These are phyloP conservation scores for Lampropteryx suffumata DNA, from an alignment of 2,888 invertebrate species.

Conservation along the genomic window DNA sequence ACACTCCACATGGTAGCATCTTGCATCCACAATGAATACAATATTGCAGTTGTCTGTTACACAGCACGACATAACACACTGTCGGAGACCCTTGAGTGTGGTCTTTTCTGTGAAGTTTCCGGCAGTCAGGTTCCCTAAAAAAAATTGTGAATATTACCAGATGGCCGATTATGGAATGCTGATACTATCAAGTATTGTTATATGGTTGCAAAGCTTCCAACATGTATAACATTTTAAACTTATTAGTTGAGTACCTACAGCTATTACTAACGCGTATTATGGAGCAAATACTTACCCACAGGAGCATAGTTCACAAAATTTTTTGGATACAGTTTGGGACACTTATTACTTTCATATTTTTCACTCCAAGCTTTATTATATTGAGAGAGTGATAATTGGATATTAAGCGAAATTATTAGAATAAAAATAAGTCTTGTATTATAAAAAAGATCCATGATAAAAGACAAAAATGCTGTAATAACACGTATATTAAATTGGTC, in stretches of 20 bases:
- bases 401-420: constrained; percentile 50
- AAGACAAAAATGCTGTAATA: constrained; percentile 8
- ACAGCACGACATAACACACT: constrained; percentile 88
- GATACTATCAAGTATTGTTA: no score
- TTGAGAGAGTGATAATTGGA: constrained; percentile 56
- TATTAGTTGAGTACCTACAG: no score
- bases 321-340: constrained; percentile 80
- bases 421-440: constrained; percentile 43
- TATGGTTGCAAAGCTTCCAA: no score
- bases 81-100: constrained; percentile 77
- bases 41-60: constrained; percentile 87
- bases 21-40: constrained; percentile 88
- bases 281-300: constrained; percentile 81
- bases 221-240: no score
- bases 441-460: constrained; percentile 39
- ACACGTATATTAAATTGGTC: no score
- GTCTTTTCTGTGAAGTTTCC: constrained; percentile 84
- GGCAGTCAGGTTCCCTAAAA: constrained; percentile 78
- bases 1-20: constrained; percentile 91
- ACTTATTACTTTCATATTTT: constrained; percentile 76
- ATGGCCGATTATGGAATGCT: no score
- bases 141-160: no score
- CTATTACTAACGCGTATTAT: no score
- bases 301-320: constrained; percentile 82
- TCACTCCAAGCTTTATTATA: constrained; percentile 75